Evolutionary conservation across 2,113 vertebrate species (phyloP).

Genomic region (Copsychus sechellarum): DNA sequence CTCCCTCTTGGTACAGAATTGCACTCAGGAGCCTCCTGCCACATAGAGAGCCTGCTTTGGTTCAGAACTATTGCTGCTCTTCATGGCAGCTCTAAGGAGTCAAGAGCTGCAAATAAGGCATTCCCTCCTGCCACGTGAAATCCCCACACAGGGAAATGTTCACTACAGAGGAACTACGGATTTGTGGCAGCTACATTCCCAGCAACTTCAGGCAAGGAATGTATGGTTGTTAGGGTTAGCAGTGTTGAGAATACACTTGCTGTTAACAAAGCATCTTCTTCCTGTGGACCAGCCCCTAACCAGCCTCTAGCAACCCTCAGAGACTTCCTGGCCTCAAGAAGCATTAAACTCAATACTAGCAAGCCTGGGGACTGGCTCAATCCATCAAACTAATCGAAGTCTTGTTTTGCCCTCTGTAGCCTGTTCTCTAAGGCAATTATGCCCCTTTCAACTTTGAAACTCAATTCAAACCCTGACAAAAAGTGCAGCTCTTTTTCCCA

Average conservation of each 20-base stretch:
- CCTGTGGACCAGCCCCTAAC: neutral
- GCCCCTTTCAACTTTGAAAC: neutral
- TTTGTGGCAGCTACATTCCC: neutral
- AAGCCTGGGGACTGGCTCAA: neutral
- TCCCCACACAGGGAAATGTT: accelerated
- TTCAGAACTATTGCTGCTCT: neutral
- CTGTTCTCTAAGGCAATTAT: neutral
- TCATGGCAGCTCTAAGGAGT: neutral
- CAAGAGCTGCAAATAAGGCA: neutral
- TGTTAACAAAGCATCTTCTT: neutral
- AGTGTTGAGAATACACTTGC: neutral
- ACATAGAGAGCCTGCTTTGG: neutral
- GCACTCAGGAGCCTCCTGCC: neutral
- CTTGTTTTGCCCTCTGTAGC: neutral
- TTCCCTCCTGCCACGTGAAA: neutral
- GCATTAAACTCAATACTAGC: neutral
- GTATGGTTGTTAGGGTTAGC: neutral
- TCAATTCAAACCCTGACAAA: neutral
- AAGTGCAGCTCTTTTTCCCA: neutral
- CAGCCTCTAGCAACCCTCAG: neutral
- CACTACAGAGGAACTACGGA: neutral
- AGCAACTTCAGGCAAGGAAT: neutral
- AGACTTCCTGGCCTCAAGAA: neutral
- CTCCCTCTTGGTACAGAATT: accelerated
- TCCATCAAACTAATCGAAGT: neutral